Evolutionary conservation across 2,797 vertebrate genomes (phyloP), one percentile per base, ranked within the genome.

Genomic region (Ctenopoma kingsleyae): DNA sequence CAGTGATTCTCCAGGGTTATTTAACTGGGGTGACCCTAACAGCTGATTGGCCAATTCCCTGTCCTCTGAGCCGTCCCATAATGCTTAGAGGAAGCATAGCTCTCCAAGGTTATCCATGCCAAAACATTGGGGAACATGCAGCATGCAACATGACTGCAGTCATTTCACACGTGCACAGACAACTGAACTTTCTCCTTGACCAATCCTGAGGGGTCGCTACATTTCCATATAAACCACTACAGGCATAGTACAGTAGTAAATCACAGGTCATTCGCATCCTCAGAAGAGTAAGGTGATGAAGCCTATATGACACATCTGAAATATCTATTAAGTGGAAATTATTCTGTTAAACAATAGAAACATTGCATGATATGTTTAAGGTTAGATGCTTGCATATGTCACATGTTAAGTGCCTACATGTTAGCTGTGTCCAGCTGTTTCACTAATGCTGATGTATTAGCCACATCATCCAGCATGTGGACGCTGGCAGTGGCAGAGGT

Each of bases 21-120:
- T 71, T 83, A 65, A 83, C 73, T 81, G 62, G 67, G 86, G 80
- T 89, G 81, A 89, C 88, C 87, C 81, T 81, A 61, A 85, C 11
- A 25, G 71, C 85, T 84, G 86, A 87, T 85, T 89, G 87, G 81
- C 68, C 81, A 71, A 90, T 87, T 82, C 77, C 49, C 69, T 22
- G 41, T 78, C 69, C 83, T 82, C 77, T 81, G 71, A 87, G 80
- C 68, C 58, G 48, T 87, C 86, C 86, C 78, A 71, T 82, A 79
- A 91, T 83, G 83, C 86, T 84, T 52, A 68, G 67, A 86, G 85
- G 77, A 80, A 89, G 78, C 70, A 80, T 58, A 78, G 25, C 74
- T 85, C 78, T 30, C 76, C 86, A 91, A 92, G 88, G 90, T 91
- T 88, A 92, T 78, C 44, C 52, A 82, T 74, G 79, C 66, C 40